Evolutionary conservation across 2,888 invertebrate species (phyloP), one percentile per base, ranked within the genome.

Genomic region (Crossocerus cetratus): DNA sequence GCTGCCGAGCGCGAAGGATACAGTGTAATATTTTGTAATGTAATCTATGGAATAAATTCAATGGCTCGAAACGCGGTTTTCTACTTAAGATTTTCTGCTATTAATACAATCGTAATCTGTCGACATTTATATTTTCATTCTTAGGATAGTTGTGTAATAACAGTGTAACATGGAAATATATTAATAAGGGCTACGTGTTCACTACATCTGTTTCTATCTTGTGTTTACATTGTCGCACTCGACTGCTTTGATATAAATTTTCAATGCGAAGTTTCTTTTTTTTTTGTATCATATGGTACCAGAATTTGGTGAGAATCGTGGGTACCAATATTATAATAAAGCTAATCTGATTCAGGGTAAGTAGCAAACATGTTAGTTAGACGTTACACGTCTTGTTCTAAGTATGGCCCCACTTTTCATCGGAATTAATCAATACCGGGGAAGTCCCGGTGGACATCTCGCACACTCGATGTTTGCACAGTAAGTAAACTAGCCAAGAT

Each of bases 21-120:
- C 69, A 66, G 72, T 77, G 81, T 75, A 78, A 78, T 83, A 71
- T 83, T 83, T 83, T 82, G 76, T 83, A 83, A 77, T 74, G 78
- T 77, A 74, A 79, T 75, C 74, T 76, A 77, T 76, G 76, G 69
- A 80, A 81, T 77, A 81, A 83, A 83, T 80, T 76, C 55, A 61
- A 74, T 76, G 74, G 66, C 74, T 77, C 72, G 74, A 76, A 78
- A 67, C 73, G 67, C 70, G 72, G 77, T 72, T 75, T 77, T 78
- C 75, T 78, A 77, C 72, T 75, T 75, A 78, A 70, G 73, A 66
- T 67, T 49, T 63, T 62, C 64, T 44, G 62, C 69, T 66, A 67
- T 32, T 22, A 65, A 23, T 61, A 61, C 62, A 69, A 53, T 65
- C 45, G 57, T 65, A 74, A 64, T 71, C 55, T 78, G 69, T 71